Evolutionary conservation across 2,113 vertebrate species (phyloP).

Genomic region (Lynx canadensis): DNA sequence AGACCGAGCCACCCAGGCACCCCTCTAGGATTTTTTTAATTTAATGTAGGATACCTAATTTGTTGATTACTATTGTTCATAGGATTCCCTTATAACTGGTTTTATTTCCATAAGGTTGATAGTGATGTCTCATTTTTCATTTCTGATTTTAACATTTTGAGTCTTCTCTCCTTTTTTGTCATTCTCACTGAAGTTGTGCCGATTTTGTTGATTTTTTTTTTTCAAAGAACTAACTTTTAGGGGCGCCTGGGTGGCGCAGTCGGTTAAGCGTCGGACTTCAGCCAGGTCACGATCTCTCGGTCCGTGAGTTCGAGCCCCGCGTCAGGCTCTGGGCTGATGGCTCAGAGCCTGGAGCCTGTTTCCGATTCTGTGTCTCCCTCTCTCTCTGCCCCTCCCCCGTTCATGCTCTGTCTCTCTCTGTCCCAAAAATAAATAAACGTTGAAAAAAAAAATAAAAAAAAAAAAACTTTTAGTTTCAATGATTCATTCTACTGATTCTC

Average conservation of each 20-base stretch:
- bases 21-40: neutral
- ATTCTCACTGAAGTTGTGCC: neutral
- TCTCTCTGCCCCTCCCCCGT: no score
- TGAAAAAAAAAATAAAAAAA: no score
- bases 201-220: neutral
- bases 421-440: no score
- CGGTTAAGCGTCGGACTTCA: no score
- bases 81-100: neutral
- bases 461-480: neutral
- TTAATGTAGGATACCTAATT: neutral
- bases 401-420: no score
- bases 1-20: no score
- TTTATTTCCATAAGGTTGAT: neutral
- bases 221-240: neutral
- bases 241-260: no score
- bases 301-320: no score
- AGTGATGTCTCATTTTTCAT: neutral
- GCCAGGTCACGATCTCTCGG: no score
- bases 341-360: no score
- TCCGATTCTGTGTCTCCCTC: no score
- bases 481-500: neutral
- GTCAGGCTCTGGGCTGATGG: no score
- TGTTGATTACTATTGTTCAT: neutral
- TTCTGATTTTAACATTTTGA: neutral
- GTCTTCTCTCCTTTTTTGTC: neutral